phyloP scores from a whole-genome alignment of 2,113 vertebrate genomes.

The Pipra filicauda region DNA sequence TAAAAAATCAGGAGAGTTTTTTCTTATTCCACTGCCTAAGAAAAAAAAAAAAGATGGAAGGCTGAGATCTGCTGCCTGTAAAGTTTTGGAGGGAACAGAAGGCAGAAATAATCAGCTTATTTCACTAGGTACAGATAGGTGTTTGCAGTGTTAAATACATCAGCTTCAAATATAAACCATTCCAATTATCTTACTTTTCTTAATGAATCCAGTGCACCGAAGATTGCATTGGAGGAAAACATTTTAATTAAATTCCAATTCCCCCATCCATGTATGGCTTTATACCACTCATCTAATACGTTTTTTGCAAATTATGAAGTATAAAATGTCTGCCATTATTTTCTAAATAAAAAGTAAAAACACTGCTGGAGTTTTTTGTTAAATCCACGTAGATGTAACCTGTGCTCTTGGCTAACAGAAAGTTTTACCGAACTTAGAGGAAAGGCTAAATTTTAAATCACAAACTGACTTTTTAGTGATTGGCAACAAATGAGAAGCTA shows the following conservation, averaged over 20 bases:
- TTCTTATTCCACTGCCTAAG: neutral
- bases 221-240: neutral
- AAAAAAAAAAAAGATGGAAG: neutral
- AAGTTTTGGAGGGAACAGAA: constrained; percentile 10
- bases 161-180: neutral
- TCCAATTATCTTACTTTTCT: neutral
- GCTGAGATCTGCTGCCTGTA: neutral
- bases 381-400: neutral
- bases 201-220: neutral
- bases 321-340: neutral
- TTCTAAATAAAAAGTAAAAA: neutral
- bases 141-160: constrained; percentile 3
- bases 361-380: neutral
- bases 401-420: neutral
- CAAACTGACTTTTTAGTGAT: neutral
- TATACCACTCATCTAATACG: neutral
- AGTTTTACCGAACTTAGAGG: neutral
- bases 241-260: neutral
- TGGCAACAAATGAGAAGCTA: neutral
- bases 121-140: neutral
- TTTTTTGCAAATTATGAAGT: neutral
- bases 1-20: neutral
- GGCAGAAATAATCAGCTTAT: constrained; percentile 37
- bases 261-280: neutral
- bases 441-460: neutral